These are phyloP conservation scores for Bombyx mandarina DNA, from an alignment of 1,140 invertebrate genomes.

Conservation along the genomic window DNA sequence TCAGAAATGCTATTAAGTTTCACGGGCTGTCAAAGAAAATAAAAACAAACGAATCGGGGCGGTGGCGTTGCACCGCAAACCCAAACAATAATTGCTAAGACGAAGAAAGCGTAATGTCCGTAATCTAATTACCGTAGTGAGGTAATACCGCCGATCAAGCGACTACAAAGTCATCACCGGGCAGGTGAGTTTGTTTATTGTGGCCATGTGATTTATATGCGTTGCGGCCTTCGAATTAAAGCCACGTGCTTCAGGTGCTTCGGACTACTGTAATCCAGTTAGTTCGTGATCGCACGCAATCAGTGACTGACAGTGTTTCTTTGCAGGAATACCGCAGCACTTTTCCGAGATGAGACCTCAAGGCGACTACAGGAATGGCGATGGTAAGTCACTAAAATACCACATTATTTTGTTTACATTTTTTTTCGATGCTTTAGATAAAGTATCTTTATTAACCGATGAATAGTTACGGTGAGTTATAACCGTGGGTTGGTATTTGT, in stretches of 20 bases:
- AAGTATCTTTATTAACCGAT: too few species aligned
- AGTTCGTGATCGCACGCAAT: constrained; percentile 11
- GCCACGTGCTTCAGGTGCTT: constrained; percentile 10
- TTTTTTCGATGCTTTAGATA: too few species aligned
- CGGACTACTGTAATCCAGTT: constrained; percentile 31
- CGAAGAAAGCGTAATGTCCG: constrained; percentile 6
- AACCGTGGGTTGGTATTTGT: too few species aligned
- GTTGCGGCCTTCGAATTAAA: constrained; percentile 29
- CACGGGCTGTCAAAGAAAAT: constrained; percentile 12
- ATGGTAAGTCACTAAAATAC: constrained; percentile 24
- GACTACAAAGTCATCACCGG: background rate
- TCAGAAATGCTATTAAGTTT: too few species aligned
- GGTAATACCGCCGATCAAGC: background rate
- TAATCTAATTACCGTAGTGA: constrained; percentile 5
- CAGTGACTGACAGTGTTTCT: constrained; percentile 10
- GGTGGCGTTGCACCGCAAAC: constrained; percentile 3
- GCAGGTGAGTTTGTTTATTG: constrained; percentile 28
- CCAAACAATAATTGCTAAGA: background rate
- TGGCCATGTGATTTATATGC: constrained; percentile 36
- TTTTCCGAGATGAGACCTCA: constrained; percentile 32
- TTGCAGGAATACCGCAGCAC: constrained; percentile 1
- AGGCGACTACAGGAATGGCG: constrained; percentile 43
- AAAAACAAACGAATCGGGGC: constrained; percentile 13
- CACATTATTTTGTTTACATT: too few species aligned
- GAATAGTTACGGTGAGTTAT: too few species aligned